These are phyloP conservation scores for Thinocorus orbignyianus DNA, from an alignment of 2,113 vertebrate genomes.

Conservation along the genomic window DNA sequence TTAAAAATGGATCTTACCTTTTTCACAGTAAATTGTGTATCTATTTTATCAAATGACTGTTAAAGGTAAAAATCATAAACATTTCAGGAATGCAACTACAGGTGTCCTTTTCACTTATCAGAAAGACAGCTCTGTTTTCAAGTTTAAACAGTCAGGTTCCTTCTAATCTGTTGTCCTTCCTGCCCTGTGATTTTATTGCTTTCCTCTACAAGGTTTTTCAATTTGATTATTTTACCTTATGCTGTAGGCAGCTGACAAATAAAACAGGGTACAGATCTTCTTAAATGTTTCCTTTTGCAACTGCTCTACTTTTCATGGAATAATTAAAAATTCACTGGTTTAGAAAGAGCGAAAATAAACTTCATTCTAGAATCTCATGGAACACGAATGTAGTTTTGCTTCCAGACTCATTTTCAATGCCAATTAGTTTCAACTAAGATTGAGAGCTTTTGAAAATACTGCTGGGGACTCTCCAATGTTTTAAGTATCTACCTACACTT, in stretches of 20 bases:
- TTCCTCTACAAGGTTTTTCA: not conserved
- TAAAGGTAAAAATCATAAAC: not conserved
- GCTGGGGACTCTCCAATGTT: not conserved
- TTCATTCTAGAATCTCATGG: not conserved
- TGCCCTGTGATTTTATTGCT: not conserved
- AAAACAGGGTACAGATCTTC: not conserved
- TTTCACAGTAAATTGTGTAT: not conserved
- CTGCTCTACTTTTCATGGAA: not conserved
- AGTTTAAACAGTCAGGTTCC: not conserved
- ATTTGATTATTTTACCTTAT: not conserved
- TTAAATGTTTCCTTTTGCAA: not conserved
- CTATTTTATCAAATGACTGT: not conserved
- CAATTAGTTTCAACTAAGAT: not conserved
- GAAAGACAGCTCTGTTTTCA: not conserved
- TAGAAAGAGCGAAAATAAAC: not conserved
- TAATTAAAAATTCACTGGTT: not conserved
- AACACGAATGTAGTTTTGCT: accelerated
- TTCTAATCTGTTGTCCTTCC: not conserved
- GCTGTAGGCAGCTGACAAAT: not conserved
- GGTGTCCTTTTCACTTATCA: not conserved
- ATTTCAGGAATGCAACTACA: not conserved
- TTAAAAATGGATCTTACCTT: not conserved
- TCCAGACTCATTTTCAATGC: not conserved
- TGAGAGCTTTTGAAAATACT: not conserved
- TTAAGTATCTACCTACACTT: not conserved